These are phyloP conservation scores for Cyclina sinensis DNA, from an alignment of 1,140 invertebrate genomes.

Conservation along the genomic window DNA sequence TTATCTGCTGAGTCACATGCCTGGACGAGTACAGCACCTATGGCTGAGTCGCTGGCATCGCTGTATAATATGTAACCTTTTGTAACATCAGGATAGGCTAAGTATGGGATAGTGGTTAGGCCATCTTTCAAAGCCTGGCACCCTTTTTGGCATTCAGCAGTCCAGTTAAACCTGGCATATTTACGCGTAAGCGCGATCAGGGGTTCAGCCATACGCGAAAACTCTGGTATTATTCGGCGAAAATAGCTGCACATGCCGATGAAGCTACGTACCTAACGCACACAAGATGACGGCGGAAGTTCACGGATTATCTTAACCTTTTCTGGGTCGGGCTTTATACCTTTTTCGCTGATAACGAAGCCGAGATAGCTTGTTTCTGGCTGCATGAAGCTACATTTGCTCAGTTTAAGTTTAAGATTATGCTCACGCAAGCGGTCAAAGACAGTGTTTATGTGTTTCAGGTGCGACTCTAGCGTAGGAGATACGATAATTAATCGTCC, in stretches of 20 bases:
- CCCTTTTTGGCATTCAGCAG: conserved; percentile 62
- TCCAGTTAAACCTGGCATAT: conserved; percentile 79
- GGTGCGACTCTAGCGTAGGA: neutral
- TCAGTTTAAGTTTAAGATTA: conserved; percentile 35
- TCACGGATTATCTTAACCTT: conserved; percentile 30
- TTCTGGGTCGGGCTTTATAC: conserved; percentile 26
- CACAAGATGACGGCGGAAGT: neutral
- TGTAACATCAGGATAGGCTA: conserved; percentile 41
- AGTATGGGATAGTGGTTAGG: conserved; percentile 65
- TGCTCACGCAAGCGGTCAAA: conserved; percentile 31
- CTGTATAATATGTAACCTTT: conserved; percentile 22
- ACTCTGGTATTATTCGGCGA: conserved; percentile 85
- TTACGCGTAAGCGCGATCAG: conserved; percentile 85
- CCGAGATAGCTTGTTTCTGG: conserved; percentile 32
- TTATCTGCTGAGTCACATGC: conserved; percentile 6
- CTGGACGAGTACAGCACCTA: conserved; percentile 55
- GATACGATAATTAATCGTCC: conserved; percentile 15
- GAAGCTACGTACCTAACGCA: conserved; percentile 83
- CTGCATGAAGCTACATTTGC: conserved; percentile 33
- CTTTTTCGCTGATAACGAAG: conserved; percentile 30
- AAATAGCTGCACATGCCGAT: conserved; percentile 87
- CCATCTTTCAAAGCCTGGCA: conserved; percentile 75
- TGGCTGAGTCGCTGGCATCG: neutral
- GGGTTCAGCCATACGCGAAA: conserved; percentile 83
- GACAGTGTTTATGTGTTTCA: conserved; percentile 9